Conservation (phyloP, 2,113 vertebrate species). For the Sorex araneus region DNA sequence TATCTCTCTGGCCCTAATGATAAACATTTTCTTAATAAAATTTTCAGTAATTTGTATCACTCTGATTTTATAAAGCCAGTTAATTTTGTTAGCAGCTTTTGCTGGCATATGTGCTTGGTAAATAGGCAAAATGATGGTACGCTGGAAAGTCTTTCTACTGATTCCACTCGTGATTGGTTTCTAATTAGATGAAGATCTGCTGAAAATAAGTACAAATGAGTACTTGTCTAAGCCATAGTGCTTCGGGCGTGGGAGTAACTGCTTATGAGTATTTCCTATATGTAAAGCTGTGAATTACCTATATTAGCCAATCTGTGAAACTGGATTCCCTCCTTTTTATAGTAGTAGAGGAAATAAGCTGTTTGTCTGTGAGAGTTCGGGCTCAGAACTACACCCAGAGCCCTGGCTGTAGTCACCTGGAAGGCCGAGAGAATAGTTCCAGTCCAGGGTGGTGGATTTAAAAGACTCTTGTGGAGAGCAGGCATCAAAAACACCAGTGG, state of each 20-base stretch:
- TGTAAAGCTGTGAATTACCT: not conserved
- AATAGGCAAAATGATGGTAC: not conserved
- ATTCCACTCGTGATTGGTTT: not conserved
- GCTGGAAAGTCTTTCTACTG: not conserved
- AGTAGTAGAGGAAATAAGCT: not conserved
- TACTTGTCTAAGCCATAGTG: not conserved
- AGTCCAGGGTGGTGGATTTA: not conserved
- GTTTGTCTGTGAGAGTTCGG: not conserved
- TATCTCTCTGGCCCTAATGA: too few relatives aligned
- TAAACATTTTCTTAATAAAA: not conserved
- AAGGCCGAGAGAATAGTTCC: not conserved
- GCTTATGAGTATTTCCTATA: not conserved
- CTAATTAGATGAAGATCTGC: conserved; percentile 26
- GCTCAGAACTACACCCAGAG: not conserved
- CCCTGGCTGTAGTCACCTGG: not conserved
- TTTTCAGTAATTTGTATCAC: not conserved
- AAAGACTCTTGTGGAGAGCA: not conserved
- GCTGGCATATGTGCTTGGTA: not conserved
- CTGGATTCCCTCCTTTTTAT: not conserved
- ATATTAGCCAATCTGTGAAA: not conserved
- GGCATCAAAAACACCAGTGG: not conserved
- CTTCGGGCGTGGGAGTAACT: not conserved
- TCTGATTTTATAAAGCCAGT: not conserved
- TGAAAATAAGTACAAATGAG: conserved; percentile 5
- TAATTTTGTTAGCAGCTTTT: not conserved